Evolutionary conservation across 1,140 invertebrate genomes (phyloP), one percentile per base, ranked within the genome.

Genomic region (Cydia splendana): DNA sequence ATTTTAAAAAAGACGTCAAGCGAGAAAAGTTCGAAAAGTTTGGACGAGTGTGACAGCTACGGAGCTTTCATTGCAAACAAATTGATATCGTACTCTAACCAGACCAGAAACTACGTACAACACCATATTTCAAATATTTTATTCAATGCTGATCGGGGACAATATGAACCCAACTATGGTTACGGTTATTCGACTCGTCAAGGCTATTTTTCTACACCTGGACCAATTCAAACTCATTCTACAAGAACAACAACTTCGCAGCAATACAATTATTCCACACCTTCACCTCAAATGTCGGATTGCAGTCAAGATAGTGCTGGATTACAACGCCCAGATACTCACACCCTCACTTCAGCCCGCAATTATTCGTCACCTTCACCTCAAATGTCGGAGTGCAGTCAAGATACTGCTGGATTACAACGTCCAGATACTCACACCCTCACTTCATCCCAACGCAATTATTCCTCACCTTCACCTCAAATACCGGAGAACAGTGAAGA

Each of bases 141-240:
- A 65, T 79, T 79, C 65, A 77, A 65, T 76, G 78, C 78, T 77
- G 75, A 79, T 79, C 78, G 75, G 38, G 78, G 78, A 79, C 75
- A 79, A 67, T 79, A 76, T 79, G 75, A 38, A 38, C 34, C 34
- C 34, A 38, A 79, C 75, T 79, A 77, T 79, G 78, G 57, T 4
- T 51, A 76, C 76, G 71, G 24, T 42, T 76, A 18, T 76, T 76
- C 28, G 20, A 38, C 34, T 38, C 34, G 34, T 38, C 34, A 38
- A 38, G 34, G 34, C 34, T 38, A 38, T 38, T 38, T 38, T 38
- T 38, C 34, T 38, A 38, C 34, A 38, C 34, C 34, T 38, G 34
- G 34, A 38, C 34, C 34, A 38, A 38, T 38, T 38, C 34, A 38
- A 71, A 45, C 65, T 28, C 71, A 76, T 48, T 76, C 42, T 76